Conservation (phyloP, 1,140 invertebrate genomes). For the Charaxes varanes region DNA sequence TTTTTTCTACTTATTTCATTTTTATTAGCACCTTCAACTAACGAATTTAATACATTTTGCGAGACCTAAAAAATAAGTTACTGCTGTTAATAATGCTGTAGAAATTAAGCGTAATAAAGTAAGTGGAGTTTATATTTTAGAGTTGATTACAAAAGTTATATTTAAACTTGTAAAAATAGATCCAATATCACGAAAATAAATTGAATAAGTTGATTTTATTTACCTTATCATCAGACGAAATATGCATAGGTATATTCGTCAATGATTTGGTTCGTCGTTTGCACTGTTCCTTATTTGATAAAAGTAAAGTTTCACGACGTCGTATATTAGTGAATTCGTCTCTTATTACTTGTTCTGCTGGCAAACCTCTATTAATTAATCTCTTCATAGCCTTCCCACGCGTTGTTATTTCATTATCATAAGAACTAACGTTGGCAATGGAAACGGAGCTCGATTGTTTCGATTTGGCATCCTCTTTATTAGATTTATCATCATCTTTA, state of each 20-base stretch:
- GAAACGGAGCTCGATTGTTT: constrained; percentile 63
- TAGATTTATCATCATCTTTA: constrained; percentile 30
- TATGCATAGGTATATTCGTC: constrained; percentile 83
- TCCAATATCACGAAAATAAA: neutral
- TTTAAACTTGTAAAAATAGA: too few relatives aligned
- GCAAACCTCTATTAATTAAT: constrained; percentile 78
- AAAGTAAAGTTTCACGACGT: constrained; percentile 44
- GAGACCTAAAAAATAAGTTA: constrained; percentile 79
- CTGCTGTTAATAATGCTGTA: too few relatives aligned
- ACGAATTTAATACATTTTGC: constrained; percentile 76
- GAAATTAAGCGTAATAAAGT: too few relatives aligned
- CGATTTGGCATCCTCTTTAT: constrained; percentile 42
- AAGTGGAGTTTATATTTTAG: too few relatives aligned
- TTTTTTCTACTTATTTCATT: too few relatives aligned
- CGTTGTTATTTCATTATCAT: constrained; percentile 28
- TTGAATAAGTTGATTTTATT: constrained; percentile 4
- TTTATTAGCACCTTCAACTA: constrained; percentile 76
- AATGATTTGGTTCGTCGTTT: constrained; percentile 74
- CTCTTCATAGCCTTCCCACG: constrained; percentile 51
- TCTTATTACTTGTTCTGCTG: constrained; percentile 80
- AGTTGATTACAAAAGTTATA: too few relatives aligned
- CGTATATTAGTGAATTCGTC: constrained; percentile 75
- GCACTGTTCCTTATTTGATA: constrained; percentile 39
- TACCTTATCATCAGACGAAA: constrained; percentile 81
- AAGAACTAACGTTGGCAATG: constrained; percentile 38